These are phyloP conservation scores for Virgularia gustaviana DNA, from an alignment of 92 coral and sea anemone genomes.

Conservation along the genomic window DNA sequence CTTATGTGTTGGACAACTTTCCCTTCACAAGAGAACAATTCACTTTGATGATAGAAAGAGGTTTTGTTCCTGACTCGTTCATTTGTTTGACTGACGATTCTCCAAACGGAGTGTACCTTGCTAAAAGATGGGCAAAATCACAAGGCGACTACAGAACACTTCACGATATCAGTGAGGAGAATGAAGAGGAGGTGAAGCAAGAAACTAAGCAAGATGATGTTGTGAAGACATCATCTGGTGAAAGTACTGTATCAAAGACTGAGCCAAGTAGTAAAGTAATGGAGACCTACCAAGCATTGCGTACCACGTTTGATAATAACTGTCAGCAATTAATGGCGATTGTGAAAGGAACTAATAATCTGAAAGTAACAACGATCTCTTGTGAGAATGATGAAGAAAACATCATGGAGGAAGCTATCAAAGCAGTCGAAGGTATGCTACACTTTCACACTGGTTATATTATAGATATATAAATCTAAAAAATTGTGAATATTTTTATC, in stretches of 20 bases:
- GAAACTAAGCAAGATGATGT: constrained; percentile 32
- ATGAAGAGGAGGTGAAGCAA: constrained; percentile 34
- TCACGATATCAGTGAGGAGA: constrained; percentile 33
- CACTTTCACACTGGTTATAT: background rate
- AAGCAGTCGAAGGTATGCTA: constrained; percentile 76
- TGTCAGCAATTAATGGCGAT: constrained; percentile 72
- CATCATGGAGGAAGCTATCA: constrained; percentile 54
- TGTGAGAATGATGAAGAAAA: constrained; percentile 63
- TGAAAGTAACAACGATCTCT: constrained; percentile 66
- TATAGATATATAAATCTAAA: background rate
- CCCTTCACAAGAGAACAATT: constrained; percentile 93
- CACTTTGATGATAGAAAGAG: constrained; percentile 83
- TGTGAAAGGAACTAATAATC: constrained; percentile 71
- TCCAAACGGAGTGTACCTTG: constrained; percentile 74
- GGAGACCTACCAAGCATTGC: constrained; percentile 63
- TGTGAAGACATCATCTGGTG: constrained; percentile 13
- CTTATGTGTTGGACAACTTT: constrained; percentile 79
- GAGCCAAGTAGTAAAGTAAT: constrained; percentile 56
- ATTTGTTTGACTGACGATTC: constrained; percentile 73
- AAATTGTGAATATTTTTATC: too few species aligned
- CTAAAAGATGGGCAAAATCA: constrained; percentile 73
- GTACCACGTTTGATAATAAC: constrained; percentile 71
- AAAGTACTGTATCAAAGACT: constrained; percentile 27
- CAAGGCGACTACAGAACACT: constrained; percentile 40
- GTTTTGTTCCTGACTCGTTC: constrained; percentile 80